Conservation (phyloP, 2,113 vertebrate genomes). For the Tringa solitaria region DNA sequence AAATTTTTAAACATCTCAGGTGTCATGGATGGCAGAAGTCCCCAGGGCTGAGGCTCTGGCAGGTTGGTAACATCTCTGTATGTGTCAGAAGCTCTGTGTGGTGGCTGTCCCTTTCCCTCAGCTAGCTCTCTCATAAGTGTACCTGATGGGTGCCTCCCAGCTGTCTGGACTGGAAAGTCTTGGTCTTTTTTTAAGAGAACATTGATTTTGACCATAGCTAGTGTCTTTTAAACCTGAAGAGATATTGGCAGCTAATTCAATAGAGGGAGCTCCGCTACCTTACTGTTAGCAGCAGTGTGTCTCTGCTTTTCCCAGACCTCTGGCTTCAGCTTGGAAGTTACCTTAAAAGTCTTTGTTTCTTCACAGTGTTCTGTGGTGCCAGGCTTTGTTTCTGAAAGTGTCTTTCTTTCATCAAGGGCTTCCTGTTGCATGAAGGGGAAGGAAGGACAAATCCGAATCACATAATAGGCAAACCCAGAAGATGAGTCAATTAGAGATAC, state of each 20-base stretch:
- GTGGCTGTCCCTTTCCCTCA: background rate
- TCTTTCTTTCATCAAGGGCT: background rate
- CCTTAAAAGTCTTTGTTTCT: background rate
- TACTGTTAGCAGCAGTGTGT: background rate
- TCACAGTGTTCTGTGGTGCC: background rate
- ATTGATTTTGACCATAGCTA: background rate
- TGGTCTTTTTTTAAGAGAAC: background rate
- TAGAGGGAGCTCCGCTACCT: conserved; percentile 66
- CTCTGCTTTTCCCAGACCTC: conserved; percentile 23
- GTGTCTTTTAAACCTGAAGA: conserved; percentile 10
- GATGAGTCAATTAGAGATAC: background rate
- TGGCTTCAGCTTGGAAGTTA: conserved; percentile 17
- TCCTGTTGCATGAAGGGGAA: background rate
- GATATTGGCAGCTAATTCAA: conserved; percentile 58
- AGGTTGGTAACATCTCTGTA: background rate
- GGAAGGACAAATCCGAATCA: background rate
- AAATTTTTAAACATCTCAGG: background rate
- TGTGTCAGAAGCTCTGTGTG: background rate
- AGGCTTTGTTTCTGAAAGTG: background rate
- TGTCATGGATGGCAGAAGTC: background rate
- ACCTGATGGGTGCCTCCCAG: background rate
- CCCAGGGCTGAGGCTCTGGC: background rate
- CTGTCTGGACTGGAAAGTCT: background rate
- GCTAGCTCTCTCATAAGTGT: background rate
- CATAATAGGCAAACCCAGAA: background rate